Base-by-base conservation (phyloP, 2,797 vertebrate genomes). In the Gouania willdenowi region DNA sequence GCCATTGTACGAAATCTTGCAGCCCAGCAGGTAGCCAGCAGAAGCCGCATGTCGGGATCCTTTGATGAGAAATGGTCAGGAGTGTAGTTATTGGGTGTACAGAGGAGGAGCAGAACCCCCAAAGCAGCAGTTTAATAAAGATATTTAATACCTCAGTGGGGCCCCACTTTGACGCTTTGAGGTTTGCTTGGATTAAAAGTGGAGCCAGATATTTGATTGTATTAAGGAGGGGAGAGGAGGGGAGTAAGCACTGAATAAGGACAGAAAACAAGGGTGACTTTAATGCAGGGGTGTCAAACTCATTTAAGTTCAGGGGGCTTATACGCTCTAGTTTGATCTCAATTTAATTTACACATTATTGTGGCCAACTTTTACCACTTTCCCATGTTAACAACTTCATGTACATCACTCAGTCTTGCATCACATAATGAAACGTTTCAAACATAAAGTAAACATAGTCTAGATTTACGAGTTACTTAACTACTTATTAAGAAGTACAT, bases 81-180 rank as follows among this genome's bases (percentile, higher is more conserved):
- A 64, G 54, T 63, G 71, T 41, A 54, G 65, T 74, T 71, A 71
- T 67, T 52, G 49, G 66, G 63, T 73, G 53, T 66, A 74, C 34
- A 30, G 58, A 71, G 36, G 45, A 69, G 62, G 68, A 68, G 34
- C 21, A 50, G 44, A 24, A 40, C 38, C 57, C 58, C 45, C 49
- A 55, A 56, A 47, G 57, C 74, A 65, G 79, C 62, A 69, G 69
- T 79, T 81, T 85, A 82, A 86, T 86, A 81, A 87, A 88, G 82
- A 87, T 82, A 84, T 86, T 86, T 79, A 82, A 87, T 83, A 82
- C 82, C 65, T 76, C 63, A 66, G 66, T 77, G 82, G 72, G 72
- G 66, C 74, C 77, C 70, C 13, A 6, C 64, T 76, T 67, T 70
- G 76, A 76, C 73, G 72, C 61, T 81, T 80, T 76, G 69, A 77